These are phyloP conservation scores for Osmerus eperlanus DNA, from an alignment of 2,113 vertebrate genomes.

Conservation along the genomic window DNA sequence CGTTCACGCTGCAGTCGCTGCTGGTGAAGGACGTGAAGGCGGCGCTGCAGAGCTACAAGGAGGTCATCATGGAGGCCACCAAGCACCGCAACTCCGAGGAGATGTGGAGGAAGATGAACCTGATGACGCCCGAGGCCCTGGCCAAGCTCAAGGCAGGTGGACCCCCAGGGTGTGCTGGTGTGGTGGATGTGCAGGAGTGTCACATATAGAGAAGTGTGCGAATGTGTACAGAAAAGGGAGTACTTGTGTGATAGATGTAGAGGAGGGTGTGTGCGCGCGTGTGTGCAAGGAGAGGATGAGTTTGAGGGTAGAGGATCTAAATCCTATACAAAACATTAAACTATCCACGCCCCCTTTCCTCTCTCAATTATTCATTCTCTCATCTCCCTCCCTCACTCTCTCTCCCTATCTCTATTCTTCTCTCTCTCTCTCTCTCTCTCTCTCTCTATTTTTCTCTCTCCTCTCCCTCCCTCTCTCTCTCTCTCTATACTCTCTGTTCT, in stretches of 20 bases:
- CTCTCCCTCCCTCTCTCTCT: background rate
- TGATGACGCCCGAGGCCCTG: conserved; percentile 96
- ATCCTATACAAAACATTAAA: too few species aligned
- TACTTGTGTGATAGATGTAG: too few species aligned
- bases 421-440: too few species aligned
- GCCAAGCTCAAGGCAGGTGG: conserved; percentile 86
- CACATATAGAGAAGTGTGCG: background rate
- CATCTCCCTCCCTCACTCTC: too few species aligned
- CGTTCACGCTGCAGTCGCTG: conserved; percentile 90
- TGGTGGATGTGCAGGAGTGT: background rate
- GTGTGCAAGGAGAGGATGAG: too few species aligned
- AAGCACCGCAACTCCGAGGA: conserved; percentile 98
- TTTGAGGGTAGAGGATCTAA: too few species aligned
- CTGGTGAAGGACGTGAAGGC: conserved; percentile 92
- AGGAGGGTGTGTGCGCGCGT: too few species aligned
- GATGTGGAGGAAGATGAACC: conserved; percentile 97
- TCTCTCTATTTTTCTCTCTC: background rate
- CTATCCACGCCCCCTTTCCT: too few species aligned
- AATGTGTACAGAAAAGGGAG: too few species aligned
- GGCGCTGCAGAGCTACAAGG: conserved; percentile 91
- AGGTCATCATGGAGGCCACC: conserved; percentile 96
- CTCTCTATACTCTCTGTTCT: background rate
- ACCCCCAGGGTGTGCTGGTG: conserved; percentile 72
- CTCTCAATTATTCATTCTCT: too few species aligned
- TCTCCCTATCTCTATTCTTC: too few species aligned